Conservation (phyloP, 2,888 invertebrate genomes). For the Axea sp. region DNA sequence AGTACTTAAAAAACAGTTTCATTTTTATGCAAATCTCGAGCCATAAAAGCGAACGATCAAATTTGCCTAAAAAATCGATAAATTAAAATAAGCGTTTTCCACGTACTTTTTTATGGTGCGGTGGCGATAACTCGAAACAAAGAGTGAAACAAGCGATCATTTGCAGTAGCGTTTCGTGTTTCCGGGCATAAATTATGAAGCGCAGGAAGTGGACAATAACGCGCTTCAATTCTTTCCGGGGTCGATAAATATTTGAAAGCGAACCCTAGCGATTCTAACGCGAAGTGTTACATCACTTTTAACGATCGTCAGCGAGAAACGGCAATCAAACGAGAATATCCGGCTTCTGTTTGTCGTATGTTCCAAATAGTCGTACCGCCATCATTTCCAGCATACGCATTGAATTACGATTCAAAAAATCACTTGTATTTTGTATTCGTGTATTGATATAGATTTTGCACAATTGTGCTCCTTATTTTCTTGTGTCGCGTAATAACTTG, state of each 20-base stretch:
- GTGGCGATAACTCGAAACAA: too few species aligned
- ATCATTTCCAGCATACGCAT: too few species aligned
- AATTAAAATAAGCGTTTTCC: constrained; percentile 49
- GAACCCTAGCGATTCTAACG: too few species aligned
- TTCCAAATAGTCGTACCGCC: neutral
- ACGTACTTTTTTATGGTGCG: too few species aligned
- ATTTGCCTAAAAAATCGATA: constrained; percentile 56
- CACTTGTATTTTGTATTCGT: too few species aligned
- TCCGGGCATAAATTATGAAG: constrained; percentile 52
- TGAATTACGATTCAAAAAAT: too few species aligned
- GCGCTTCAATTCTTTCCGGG: constrained; percentile 50
- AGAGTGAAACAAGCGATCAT: constrained; percentile 40
- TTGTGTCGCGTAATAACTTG: too few species aligned
- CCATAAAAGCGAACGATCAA: constrained; percentile 21
- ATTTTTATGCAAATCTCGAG: constrained; percentile 40
- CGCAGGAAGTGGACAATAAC: constrained; percentile 35
- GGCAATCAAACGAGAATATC: constrained; percentile 8
- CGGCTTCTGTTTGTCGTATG: too few species aligned
- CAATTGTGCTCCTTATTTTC: too few species aligned
- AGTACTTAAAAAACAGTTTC: constrained; percentile 4
- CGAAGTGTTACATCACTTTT: constrained; percentile 21
- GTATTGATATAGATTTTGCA: too few species aligned
- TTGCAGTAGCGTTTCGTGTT: constrained; percentile 44
- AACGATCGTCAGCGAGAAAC: constrained; percentile 5
- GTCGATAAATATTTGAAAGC: constrained; percentile 42